Evolutionary conservation across 2,797 vertebrate species (phyloP).

Genomic region (Arrhamphus sclerolepis): DNA sequence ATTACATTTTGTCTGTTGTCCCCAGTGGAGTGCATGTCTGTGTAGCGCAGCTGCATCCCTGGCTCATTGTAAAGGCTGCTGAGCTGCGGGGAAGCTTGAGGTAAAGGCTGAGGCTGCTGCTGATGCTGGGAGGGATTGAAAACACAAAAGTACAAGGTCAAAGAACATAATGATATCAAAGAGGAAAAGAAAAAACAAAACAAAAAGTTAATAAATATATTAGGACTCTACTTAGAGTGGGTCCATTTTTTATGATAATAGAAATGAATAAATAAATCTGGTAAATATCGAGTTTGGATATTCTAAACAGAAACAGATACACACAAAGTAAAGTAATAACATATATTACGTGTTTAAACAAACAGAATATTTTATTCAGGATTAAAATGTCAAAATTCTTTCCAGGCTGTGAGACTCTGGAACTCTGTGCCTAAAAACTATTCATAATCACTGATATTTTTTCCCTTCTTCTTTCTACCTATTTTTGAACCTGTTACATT

Average conservation of each 20-base stretch:
- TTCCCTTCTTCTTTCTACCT: too few relatives aligned
- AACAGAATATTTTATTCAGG: background rate
- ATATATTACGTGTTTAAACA: background rate
- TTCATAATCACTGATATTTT: too few relatives aligned
- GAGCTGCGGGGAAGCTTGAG: conserved; percentile 84
- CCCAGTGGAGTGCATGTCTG: conserved; percentile 77
- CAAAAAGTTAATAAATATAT: background rate
- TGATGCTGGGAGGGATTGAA: conserved; percentile 76
- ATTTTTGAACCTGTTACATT: too few relatives aligned
- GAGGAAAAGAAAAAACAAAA: conserved; percentile 1
- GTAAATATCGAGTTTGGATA: background rate
- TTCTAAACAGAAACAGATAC: background rate
- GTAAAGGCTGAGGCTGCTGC: conserved; percentile 81
- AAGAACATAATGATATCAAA: conserved; percentile 24
- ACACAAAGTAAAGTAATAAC: background rate
- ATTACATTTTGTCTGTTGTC: conserved; percentile 86
- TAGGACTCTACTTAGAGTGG: background rate
- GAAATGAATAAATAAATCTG: conserved; percentile 19
- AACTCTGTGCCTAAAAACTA: too few relatives aligned
- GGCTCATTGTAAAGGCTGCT: conserved; percentile 82
- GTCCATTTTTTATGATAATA: too few relatives aligned
- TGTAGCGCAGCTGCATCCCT: conserved; percentile 83
- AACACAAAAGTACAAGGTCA: conserved; percentile 63
- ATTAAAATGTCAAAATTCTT: too few relatives aligned
- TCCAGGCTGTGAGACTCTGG: too few relatives aligned